These are phyloP conservation scores for Phocoena sinus DNA, from an alignment of 2,113 vertebrate genomes.

Conservation along the genomic window DNA sequence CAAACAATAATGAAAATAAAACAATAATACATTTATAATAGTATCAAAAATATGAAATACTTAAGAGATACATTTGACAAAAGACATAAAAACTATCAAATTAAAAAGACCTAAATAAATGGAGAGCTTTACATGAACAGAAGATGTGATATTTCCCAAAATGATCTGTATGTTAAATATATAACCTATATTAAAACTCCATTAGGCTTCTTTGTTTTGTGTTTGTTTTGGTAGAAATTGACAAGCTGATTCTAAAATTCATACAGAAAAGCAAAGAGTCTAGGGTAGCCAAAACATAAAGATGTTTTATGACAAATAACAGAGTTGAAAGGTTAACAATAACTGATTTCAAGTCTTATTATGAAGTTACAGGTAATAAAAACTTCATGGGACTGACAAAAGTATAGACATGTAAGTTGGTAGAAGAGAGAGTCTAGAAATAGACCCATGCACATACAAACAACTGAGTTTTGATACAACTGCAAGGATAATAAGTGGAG, in stretches of 20 bases:
- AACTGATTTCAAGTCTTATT: background rate
- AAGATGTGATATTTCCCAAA: background rate
- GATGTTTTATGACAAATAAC: background rate
- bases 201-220: background rate
- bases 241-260: background rate
- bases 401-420: background rate
- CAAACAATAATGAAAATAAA: background rate
- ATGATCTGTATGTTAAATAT: background rate
- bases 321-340: background rate
- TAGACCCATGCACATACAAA: background rate
- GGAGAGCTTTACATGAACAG: background rate
- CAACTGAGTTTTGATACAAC: background rate
- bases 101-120: background rate
- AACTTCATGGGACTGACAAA: background rate
- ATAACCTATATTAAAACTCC: background rate
- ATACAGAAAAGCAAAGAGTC: background rate
- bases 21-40: background rate
- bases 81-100: background rate
- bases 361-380: background rate
- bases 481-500: background rate
- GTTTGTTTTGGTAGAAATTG: background rate
- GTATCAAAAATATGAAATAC: background rate
- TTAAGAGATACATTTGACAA: background rate
- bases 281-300: background rate
- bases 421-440: background rate